A percentile compares a stretch with the other conserved stretches of the same genome.
phyloP scores from a whole-genome alignment of 2,113 vertebrate species.

The Morone chrysops region DNA sequence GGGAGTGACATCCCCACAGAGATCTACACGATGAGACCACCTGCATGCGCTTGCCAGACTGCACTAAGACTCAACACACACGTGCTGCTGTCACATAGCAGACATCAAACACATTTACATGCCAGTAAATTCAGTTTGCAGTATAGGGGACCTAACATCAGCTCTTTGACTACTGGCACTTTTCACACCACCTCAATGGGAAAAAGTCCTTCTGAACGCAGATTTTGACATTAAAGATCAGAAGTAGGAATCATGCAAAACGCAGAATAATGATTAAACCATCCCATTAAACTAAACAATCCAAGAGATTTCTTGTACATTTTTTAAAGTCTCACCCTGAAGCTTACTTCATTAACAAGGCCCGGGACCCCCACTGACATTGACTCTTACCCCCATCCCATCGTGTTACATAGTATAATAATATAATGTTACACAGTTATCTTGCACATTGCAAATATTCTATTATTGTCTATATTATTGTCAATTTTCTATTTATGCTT shows the following conservation, averaged over 20 bases:
- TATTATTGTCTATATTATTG: no score
- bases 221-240: not conserved
- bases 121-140: conserved; percentile 16
- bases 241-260: conserved; percentile 6
- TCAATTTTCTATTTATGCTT: no score
- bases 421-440: no score
- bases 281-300: not conserved
- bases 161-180: not conserved
- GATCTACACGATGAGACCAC: conserved; percentile 72
- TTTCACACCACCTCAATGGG: not conserved
- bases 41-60: conserved; percentile 62
- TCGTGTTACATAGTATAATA: no score
- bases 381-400: no score
- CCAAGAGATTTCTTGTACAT: not conserved
- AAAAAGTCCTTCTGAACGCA: not conserved
- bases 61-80: conserved; percentile 43
- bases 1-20: conserved; percentile 68
- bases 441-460: no score
- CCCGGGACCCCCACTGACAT: no score
- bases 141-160: not conserved
- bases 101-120: conserved; percentile 48
- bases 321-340: not conserved
- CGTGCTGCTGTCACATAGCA: conserved; percentile 64
- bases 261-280: not conserved
- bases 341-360: no score